These are phyloP conservation scores for Spisula subtruncata DNA, from an alignment of 2,888 invertebrate species.

Conservation along the genomic window DNA sequence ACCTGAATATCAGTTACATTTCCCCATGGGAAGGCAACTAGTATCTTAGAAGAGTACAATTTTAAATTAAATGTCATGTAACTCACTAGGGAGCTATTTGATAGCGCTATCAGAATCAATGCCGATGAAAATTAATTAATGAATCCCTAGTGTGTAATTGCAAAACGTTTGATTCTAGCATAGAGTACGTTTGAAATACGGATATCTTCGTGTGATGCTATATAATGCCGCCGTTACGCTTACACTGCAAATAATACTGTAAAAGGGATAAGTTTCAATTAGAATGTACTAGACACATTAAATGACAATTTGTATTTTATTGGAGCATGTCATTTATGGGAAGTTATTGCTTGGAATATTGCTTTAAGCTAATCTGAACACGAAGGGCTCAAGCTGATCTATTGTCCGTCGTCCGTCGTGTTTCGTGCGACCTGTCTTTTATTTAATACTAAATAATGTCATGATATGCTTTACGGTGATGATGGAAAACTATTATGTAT, in stretches of 20 bases:
- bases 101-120: not conserved
- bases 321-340: too few relatives aligned
- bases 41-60: not conserved
- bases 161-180: not conserved
- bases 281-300: too few relatives aligned
- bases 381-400: too few relatives aligned
- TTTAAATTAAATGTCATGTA: not conserved
- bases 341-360: too few relatives aligned
- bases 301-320: too few relatives aligned
- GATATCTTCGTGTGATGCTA: not conserved
- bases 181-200: not conserved
- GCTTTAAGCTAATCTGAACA: too few relatives aligned
- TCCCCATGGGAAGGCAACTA: not conserved
- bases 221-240: not conserved
- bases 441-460: too few relatives aligned
- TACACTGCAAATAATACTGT: not conserved
- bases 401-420: too few relatives aligned
- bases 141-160: not conserved
- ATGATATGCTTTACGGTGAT: too few relatives aligned
- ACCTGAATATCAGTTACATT: not conserved
- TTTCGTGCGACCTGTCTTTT: too few relatives aligned
- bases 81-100: not conserved
- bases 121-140: conserved; percentile 9
- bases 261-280: too few relatives aligned
- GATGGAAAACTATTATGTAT: too few relatives aligned